These are phyloP conservation scores for Hycleus cichorii DNA, from an alignment of 1,140 invertebrate genomes.

Conservation along the genomic window DNA sequence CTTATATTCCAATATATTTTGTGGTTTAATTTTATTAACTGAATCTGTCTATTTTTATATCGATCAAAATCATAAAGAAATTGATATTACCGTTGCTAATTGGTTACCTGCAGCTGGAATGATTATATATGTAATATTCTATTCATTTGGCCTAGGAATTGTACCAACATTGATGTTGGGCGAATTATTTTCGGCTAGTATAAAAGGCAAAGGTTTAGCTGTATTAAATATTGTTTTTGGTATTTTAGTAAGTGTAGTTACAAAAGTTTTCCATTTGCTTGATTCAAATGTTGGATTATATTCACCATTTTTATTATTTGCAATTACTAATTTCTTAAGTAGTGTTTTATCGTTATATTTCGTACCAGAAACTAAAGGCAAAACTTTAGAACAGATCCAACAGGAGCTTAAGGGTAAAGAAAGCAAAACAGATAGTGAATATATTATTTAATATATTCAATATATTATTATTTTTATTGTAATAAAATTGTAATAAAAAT, in stretches of 20 bases:
- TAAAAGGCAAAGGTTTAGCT: slow-evolving; percentile 31
- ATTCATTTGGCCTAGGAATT: slow-evolving; percentile 31
- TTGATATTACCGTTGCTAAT: slow-evolving; percentile 29
- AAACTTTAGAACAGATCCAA: slow-evolving; percentile 83
- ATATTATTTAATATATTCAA: too few relatives aligned
- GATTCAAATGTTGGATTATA: slow-evolving; percentile 52
- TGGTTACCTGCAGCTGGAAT: slow-evolving; percentile 32
- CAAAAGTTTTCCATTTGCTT: slow-evolving; percentile 37
- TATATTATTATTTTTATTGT: too few relatives aligned
- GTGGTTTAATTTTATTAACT: slow-evolving; percentile 45
- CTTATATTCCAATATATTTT: slow-evolving; percentile 29
- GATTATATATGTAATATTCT: slow-evolving; percentile 28
- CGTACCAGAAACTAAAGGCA: slow-evolving; percentile 86
- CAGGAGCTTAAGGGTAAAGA: slow-evolving; percentile 51
- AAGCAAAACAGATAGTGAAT: background rate
- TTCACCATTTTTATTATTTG: slow-evolving; percentile 76
- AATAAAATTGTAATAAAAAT: too few relatives aligned
- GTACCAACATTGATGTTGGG: slow-evolving; percentile 35
- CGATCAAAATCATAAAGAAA: slow-evolving; percentile 16
- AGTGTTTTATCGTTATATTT: slow-evolving; percentile 69
- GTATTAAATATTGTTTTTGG: slow-evolving; percentile 24
- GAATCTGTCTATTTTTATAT: slow-evolving; percentile 45
- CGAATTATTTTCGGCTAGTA: slow-evolving; percentile 35
- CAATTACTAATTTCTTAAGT: slow-evolving; percentile 59
- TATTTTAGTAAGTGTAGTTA: slow-evolving; percentile 34